Base-by-base conservation (phyloP, 2,113 vertebrate species). In the Dicerorhinus sumatrensis region DNA sequence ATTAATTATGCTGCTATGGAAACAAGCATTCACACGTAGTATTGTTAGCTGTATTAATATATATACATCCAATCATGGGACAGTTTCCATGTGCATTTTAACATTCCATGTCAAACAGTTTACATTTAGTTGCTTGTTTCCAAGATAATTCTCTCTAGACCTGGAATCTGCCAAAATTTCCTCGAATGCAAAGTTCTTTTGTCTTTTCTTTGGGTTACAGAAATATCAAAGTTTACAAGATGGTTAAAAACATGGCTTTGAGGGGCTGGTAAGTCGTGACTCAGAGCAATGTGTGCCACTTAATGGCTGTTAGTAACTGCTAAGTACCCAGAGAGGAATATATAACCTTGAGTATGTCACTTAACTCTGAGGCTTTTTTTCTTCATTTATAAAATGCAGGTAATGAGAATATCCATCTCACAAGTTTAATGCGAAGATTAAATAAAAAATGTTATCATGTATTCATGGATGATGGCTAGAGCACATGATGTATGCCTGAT, bases 381-480 rank as follows among this genome's bases (percentile, higher is more conserved):
- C 27, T 21, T 89, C 27, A 36, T 75, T 56, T 89, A 86, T 42
- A 33, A 63, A 48, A 42, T n/a, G 31, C 13, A 89, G 29, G 2
- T 20, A 89, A 23, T 13, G 36, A 87, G 2, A 83, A 8, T 62
- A 65, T 36, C 12, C 4, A 69, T 18, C 27, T 87, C 42, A 16
- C 6, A 42, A 13, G 17, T 81, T 46, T 51, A 42, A 31, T 33
- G 7, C 80, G 69, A 83, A 54, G 79, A 87, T 65, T 51, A 72
- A 42, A 27, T 31, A 33, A 91, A 60, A 83, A 95, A 69, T 20
- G 12, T 17, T 82, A 79, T 29, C 7, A 60, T 79, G 1, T 29
- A 48, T 95, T 76, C 17, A 84, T 67, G n/a, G 91, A 29, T 67
- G 67, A 36, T 84, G 56, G 25, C 27, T 77, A 85, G 60, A 51